Conservation (phyloP, 2,797 vertebrate species). For the Holocentrus rufus region DNA sequence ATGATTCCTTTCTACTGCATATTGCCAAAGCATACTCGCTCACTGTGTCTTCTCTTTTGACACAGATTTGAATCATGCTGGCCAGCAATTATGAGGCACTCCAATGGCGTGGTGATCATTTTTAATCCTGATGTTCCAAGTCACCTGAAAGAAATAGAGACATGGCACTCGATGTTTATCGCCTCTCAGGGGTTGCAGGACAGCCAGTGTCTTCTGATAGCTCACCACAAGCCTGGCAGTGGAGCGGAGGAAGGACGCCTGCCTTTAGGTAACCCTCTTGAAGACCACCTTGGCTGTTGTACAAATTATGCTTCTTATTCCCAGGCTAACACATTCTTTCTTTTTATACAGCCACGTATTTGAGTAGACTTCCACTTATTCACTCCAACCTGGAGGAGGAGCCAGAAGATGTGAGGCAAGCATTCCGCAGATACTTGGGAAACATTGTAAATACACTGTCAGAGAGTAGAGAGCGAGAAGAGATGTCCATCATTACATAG, state of each 20-base stretch:
- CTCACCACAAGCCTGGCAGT: slow-evolving; percentile 93
- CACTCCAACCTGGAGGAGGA: slow-evolving; percentile 95
- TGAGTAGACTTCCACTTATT: slow-evolving; percentile 87
- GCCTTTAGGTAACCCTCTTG: slow-evolving; percentile 82
- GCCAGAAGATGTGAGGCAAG: slow-evolving; percentile 89
- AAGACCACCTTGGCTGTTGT: neutral
- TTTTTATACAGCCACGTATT: slow-evolving; percentile 81
- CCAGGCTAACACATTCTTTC: slow-evolving; percentile 19
- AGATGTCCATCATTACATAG: slow-evolving; percentile 94
- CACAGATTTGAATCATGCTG: slow-evolving; percentile 95
- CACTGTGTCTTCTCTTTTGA: neutral
- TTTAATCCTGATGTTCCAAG: slow-evolving; percentile 92
- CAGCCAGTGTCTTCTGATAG: slow-evolving; percentile 90
- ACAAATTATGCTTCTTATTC: slow-evolving; percentile 5
- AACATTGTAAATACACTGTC: slow-evolving; percentile 86
- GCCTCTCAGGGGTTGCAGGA: slow-evolving; percentile 88
- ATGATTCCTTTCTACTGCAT: neutral
- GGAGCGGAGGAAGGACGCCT: slow-evolving; percentile 75
- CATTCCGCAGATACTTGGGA: slow-evolving; percentile 89
- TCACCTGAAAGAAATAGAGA: slow-evolving; percentile 92
- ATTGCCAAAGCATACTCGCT: neutral
- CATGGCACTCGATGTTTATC: slow-evolving; percentile 91
- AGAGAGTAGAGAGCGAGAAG: slow-evolving; percentile 92
- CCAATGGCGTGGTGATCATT: slow-evolving; percentile 89
- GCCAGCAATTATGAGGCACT: slow-evolving; percentile 94